These are phyloP conservation scores for Myopa testacea DNA, from an alignment of 2,888 invertebrate species.

Conservation along the genomic window DNA sequence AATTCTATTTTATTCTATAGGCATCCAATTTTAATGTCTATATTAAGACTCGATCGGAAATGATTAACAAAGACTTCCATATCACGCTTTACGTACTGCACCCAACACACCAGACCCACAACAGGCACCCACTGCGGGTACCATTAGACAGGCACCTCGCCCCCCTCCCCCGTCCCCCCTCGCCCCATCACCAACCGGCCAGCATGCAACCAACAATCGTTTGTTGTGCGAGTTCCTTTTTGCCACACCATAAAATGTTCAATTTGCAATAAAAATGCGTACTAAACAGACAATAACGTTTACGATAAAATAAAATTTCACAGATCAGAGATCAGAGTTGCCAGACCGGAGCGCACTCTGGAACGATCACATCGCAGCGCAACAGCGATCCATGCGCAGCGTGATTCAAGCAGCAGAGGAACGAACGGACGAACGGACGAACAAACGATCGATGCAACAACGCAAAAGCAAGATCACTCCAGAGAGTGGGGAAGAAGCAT, in stretches of 20 bases:
- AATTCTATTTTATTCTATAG: too few relatives aligned
- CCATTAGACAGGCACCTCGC: not conserved
- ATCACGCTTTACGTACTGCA: too few relatives aligned
- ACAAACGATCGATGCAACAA: not conserved
- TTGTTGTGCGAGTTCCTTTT: conserved; percentile 21
- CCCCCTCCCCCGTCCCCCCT: not conserved
- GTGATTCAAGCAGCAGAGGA: not conserved
- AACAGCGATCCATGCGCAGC: conserved; percentile 6
- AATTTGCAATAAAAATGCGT: conserved; percentile 37
- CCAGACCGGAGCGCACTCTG: conserved; percentile 29
- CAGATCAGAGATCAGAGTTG: conserved; percentile 36
- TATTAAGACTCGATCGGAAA: too few relatives aligned
- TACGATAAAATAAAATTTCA: conserved; percentile 38
- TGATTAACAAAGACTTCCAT: too few relatives aligned
- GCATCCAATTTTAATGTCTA: too few relatives aligned
- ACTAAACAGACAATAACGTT: conserved; percentile 29
- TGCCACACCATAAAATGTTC: conserved; percentile 32
- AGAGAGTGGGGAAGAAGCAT: not conserved
- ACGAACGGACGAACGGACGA: conserved; percentile 6
- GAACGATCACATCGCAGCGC: conserved; percentile 2
- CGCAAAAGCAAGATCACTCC: conserved; percentile 5
- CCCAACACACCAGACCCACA: too few relatives aligned
- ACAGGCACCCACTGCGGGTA: too few relatives aligned
- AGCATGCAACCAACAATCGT: not conserved
- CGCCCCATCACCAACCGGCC: not conserved